These are phyloP conservation scores for Pterocles gutturalis DNA, from an alignment of 2,113 vertebrate genomes.

Conservation along the genomic window DNA sequence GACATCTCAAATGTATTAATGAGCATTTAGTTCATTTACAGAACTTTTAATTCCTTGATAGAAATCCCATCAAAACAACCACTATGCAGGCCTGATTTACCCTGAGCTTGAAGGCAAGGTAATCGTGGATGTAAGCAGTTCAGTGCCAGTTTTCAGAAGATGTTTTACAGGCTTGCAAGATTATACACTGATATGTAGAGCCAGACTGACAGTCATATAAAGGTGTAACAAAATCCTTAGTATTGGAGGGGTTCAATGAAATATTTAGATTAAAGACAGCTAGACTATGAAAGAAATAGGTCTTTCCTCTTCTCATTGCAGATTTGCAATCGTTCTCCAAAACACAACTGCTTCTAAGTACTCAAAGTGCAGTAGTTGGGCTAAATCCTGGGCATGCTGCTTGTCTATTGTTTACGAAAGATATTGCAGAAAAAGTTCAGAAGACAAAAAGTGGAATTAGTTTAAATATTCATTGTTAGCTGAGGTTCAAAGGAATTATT, in stretches of 20 bases:
- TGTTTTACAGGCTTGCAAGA: not conserved
- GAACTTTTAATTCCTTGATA: not conserved
- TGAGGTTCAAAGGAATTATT: not conserved
- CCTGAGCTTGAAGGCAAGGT: not conserved
- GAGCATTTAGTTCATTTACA: not conserved
- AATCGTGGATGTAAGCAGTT: not conserved
- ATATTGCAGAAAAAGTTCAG: not conserved
- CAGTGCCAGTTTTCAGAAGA: not conserved
- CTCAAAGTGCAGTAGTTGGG: not conserved
- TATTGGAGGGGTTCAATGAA: not conserved
- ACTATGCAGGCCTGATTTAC: not conserved
- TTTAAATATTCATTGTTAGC: not conserved
- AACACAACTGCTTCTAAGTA: not conserved
- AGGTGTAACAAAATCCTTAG: not conserved
- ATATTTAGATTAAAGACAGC: not conserved
- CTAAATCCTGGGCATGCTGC: not conserved
- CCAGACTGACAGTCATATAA: not conserved
- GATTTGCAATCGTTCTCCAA: not conserved
- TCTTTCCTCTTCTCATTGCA: not conserved
- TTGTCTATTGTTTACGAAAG: not conserved
- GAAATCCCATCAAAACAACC: not conserved
- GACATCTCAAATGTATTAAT: not conserved
- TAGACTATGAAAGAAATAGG: not conserved
- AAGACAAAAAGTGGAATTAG: not conserved
- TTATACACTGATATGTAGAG: not conserved